Base-by-base conservation (phyloP, 2,797 vertebrate genomes). In the Diplodus sargus region DNA sequence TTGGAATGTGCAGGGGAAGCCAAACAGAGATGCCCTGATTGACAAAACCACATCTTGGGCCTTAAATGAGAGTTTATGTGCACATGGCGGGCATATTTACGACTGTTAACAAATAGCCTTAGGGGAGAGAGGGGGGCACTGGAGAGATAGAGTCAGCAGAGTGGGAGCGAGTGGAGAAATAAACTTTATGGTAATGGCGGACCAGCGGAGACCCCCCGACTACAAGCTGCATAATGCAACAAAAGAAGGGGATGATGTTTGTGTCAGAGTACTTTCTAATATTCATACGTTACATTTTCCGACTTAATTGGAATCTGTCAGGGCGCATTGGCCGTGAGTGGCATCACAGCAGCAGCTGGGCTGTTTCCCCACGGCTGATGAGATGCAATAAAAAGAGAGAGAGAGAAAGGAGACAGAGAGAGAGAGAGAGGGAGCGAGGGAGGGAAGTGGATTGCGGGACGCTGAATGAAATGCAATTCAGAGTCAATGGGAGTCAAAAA, bases 251-350 rank as follows among this genome's bases (percentile, higher is more conserved):
- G 81, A 92, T 92, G 80, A 89, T 92, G 93, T 94, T 93, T 92
- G 86, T 89, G 93, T 91, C 88, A 87, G 80, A 80, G 78, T 83
- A 90, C 87, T 90, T 92, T 93, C 87, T 92, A 92, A 95, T 95
- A 95, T 95, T 96, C 94, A 93, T 90, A 93, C 74, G 85, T 93
- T 93, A 94, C 84, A 88, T 95, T 96, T 96, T 95, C 96, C 90
- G 92, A 95, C 95, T 96, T 97, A 97, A 97, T 96, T 93, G 93
- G 92, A 93, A 94, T 92, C 90, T 93, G 94, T 95, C 93, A 94
- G 85, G 83, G 77, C 67, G 70, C 89, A 92, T 94, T 91, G 89
- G 82, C 81, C 62, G 22, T 88, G 90, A 93, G 87, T 90, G 92
- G 91, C 93, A 90, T 93, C 92, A 91, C 79, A 72, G 81, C 54